Base-by-base conservation (phyloP, 2,797 vertebrate species). In the Phrynocephalus forsythii region DNA sequence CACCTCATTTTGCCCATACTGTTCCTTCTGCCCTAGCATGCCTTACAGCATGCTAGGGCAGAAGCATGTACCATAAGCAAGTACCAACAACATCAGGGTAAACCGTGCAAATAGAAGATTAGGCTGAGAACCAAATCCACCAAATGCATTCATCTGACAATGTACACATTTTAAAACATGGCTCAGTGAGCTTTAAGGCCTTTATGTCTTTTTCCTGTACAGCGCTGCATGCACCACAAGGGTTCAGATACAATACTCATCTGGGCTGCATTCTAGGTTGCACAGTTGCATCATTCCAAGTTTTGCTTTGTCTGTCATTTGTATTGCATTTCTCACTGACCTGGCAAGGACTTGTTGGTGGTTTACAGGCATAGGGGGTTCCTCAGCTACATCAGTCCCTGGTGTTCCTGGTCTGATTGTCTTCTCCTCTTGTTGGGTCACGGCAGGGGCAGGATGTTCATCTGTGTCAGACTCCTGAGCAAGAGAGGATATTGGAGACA, bases 291-390 rank as follows among this genome's bases (percentile, higher is more conserved):
- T 10, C 30, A 1, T 73, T 8, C 20, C 5, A 0, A 48, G 67
- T 68, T 30, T 30, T 0, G 26, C 69, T 7, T 1, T 24, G 38
- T 44, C 38, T 44, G 38, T 44, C 38, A 44, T 44, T n/a, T 18
- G 2, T 28, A 16, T 22, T 78, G 30, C 2, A 56, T 66, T 67
- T 9, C 24, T 66, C 44, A 81, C 96, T 95, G 85, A 99, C 98
- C 98, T 98, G 93, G 98, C 96, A 1, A 99, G 96, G 72, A 97
- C 97, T 87, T 97, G 94, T 93, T 97, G 97, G 88, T 97, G 98
- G 92, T 98, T 97, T 91, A 97, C 92, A 9, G 95, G 73, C 6
- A 86, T 89, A 10, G 90, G 93, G 79, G 84, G 11, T 67, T 50
- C 89, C 28, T 90, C 86, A 0, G 90, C 77, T 68, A 88, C 26